These are phyloP conservation scores for Steatocranus sp. DNA, from an alignment of 2,797 vertebrate genomes.

Conservation along the genomic window DNA sequence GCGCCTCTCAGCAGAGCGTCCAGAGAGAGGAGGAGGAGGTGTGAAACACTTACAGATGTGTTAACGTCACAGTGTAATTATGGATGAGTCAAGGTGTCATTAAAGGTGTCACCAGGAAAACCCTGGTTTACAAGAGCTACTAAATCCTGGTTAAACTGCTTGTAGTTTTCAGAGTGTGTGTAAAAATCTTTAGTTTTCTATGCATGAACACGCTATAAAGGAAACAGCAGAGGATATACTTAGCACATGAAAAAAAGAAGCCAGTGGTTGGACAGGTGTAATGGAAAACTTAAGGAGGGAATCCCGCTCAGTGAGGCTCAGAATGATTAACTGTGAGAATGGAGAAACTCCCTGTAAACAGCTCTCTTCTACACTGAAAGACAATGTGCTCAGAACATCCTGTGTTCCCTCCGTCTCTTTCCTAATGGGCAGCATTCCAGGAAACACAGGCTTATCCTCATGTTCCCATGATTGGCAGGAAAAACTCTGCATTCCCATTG, in stretches of 20 bases:
- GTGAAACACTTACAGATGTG: neutral
- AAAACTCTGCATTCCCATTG: slow-evolving; percentile 61
- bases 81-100: neutral
- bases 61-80: neutral
- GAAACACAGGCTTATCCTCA: slow-evolving; percentile 56
- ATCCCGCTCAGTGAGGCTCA: slow-evolving; percentile 29
- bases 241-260: neutral
- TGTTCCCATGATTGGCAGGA: slow-evolving; percentile 65
- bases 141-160: neutral
- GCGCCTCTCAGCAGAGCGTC: slow-evolving; percentile 19
- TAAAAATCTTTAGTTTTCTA: neutral
- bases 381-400: slow-evolving; percentile 53
- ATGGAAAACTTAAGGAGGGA: slow-evolving; percentile 59
- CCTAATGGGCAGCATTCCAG: slow-evolving; percentile 65
- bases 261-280: slow-evolving; percentile 18
- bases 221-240: neutral
- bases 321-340: slow-evolving; percentile 17
- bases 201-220: neutral
- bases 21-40: slow-evolving; percentile 31
- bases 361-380: neutral
- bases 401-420: slow-evolving; percentile 60
- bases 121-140: neutral
- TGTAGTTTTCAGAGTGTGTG: neutral
- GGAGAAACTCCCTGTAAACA: slow-evolving; percentile 63
- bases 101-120: neutral